These are phyloP conservation scores for Drosophila aldrichi DNA, from an alignment of 2,888 invertebrate species.

Conservation along the genomic window DNA sequence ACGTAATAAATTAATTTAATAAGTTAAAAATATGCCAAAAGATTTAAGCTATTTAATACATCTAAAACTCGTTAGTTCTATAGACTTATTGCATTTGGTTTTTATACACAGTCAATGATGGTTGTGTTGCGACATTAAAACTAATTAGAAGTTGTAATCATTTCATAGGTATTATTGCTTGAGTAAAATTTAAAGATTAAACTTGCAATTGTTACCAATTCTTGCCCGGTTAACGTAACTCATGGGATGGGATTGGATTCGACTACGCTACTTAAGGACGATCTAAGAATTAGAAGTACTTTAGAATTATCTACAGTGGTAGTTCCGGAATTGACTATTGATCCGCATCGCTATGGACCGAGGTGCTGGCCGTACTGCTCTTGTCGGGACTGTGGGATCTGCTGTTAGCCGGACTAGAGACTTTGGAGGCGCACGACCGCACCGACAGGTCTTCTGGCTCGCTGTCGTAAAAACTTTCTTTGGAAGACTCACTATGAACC, in stretches of 20 bases:
- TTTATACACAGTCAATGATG: constrained; percentile 56
- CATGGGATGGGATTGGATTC: constrained; percentile 13
- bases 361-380: constrained; percentile 58
- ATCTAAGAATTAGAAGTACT: constrained; percentile 22
- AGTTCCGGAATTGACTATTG: constrained; percentile 57
- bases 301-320: constrained; percentile 36
- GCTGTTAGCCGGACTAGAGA: constrained; percentile 68
- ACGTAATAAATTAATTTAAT: constrained; percentile 58
- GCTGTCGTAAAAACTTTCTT: constrained; percentile 80
- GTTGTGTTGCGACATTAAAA: constrained; percentile 40
- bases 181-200: constrained; percentile 35
- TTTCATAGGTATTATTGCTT: constrained; percentile 42
- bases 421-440: constrained; percentile 73
- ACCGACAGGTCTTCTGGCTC: constrained; percentile 84
- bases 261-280: constrained; percentile 26
- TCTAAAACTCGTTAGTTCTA: constrained; percentile 55
- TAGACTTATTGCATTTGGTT: constrained; percentile 57
- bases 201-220: constrained; percentile 21
- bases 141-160: constrained; percentile 29
- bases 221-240: not conserved
- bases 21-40: constrained; percentile 49
- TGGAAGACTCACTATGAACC: constrained; percentile 76
- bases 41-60: constrained; percentile 68
- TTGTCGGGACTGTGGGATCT: constrained; percentile 77
- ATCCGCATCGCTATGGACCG: constrained; percentile 67